Percentiles rank a stretch among this genome's conserved stretches.
Conservation (phyloP, 1,140 invertebrate species). For the Belonocnema kinseyi region DNA sequence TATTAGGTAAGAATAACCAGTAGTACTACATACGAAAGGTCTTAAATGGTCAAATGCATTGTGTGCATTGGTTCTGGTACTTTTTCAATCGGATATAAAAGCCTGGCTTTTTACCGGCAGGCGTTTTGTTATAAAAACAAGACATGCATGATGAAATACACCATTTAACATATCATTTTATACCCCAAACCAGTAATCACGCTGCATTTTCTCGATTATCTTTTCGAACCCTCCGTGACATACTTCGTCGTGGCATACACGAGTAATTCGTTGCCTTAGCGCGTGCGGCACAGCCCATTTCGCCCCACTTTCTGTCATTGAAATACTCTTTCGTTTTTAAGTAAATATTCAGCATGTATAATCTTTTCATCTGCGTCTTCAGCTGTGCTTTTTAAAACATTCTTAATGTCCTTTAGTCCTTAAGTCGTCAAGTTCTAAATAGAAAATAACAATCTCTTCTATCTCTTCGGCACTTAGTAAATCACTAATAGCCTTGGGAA, state of each 20-base stretch:
- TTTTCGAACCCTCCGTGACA: no score
- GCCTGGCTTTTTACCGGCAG: slow-evolving; percentile 55
- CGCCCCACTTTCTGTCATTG: not conserved
- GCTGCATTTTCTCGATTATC: slow-evolving; percentile 11
- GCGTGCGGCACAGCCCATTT: slow-evolving; percentile 25
- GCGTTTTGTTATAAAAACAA: slow-evolving; percentile 40
- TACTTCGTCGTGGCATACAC: no score
- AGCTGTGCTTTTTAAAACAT: no score
- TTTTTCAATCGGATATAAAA: no score
- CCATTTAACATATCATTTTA: slow-evolving; percentile 34
- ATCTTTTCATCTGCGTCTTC: no score
- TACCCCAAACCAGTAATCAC: slow-evolving; percentile 41
- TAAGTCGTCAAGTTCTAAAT: not conserved
- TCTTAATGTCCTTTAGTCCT: no score
- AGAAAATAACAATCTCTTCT: not conserved
- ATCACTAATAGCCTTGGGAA: not conserved
- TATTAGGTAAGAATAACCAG: no score
- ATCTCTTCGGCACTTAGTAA: not conserved
- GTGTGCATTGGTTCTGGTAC: no score
- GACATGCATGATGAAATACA: slow-evolving; percentile 28
- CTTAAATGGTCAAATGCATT: no score
- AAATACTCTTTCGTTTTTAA: not conserved
- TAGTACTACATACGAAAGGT: no score
- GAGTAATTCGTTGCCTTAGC: no score
- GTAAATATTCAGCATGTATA: no score